These are phyloP conservation scores for Leptodactylus fallax DNA, from an alignment of 2,797 vertebrate species.

Conservation along the genomic window DNA sequence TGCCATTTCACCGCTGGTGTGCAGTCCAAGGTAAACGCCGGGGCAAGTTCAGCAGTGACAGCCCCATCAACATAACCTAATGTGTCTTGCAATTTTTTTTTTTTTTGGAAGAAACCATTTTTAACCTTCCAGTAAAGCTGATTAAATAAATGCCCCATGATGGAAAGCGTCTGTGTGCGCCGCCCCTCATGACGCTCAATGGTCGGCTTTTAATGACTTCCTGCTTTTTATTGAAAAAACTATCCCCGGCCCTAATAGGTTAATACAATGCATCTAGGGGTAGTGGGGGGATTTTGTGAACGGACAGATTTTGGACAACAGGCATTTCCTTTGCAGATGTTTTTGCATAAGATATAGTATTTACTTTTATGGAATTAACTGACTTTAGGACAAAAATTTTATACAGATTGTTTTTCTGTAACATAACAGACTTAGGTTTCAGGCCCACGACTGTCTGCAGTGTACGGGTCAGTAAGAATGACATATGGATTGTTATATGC, in stretches of 20 bases:
- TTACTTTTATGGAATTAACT: too few relatives aligned
- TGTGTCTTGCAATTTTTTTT: constrained; percentile 69
- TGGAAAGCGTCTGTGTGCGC: constrained; percentile 54
- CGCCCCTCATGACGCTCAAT: constrained; percentile 66
- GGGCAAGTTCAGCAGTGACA: constrained; percentile 73
- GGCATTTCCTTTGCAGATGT: background rate
- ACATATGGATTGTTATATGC: too few relatives aligned
- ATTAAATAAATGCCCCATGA: constrained; percentile 50
- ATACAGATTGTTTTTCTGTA: too few relatives aligned
- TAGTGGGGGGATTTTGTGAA: too few relatives aligned
- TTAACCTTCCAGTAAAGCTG: constrained; percentile 63
- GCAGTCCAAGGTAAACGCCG: constrained; percentile 75
- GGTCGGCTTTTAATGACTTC: constrained; percentile 57
- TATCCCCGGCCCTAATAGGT: background rate
- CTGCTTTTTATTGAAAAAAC: constrained; percentile 44
- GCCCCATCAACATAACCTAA: constrained; percentile 70
- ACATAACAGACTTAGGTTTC: too few relatives aligned
- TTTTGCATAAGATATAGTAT: too few relatives aligned
- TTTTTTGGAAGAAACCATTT: constrained; percentile 64
- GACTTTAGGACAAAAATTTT: too few relatives aligned
- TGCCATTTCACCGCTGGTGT: constrained; percentile 74
- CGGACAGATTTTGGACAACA: background rate
- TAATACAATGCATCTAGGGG: constrained; percentile 17
- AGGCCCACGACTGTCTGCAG: too few relatives aligned
- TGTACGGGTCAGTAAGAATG: too few relatives aligned